These are phyloP conservation scores for Bufotes viridis DNA, from an alignment of 2,797 vertebrate genomes.

Conservation along the genomic window DNA sequence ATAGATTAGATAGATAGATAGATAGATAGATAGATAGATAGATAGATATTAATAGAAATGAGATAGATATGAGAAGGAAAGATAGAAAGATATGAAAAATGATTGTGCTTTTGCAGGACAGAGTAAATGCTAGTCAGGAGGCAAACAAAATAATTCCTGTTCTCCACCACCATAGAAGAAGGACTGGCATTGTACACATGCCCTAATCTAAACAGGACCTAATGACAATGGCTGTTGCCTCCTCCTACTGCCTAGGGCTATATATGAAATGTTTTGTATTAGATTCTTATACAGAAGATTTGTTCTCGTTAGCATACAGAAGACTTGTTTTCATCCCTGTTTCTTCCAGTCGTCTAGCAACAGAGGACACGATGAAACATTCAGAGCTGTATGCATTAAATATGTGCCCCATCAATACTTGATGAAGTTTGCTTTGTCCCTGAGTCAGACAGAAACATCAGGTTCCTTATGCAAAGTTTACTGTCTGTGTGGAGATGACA, in stretches of 20 bases:
- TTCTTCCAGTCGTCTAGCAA: slow-evolving; percentile 42
- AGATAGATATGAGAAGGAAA: too few relatives aligned
- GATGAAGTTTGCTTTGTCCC: slow-evolving; percentile 43
- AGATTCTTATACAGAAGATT: background rate
- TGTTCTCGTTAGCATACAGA: background rate
- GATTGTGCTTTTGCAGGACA: too few relatives aligned
- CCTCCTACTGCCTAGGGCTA: background rate
- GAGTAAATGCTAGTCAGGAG: too few relatives aligned
- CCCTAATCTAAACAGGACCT: background rate
- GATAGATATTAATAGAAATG: too few relatives aligned
- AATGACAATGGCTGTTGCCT: background rate
- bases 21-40: background rate
- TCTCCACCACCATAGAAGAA: too few relatives aligned
- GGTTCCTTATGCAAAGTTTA: slow-evolving; percentile 26
- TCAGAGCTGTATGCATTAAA: slow-evolving; percentile 57
- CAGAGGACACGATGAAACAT: slow-evolving; percentile 40
- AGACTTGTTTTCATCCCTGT: slow-evolving; percentile 51
- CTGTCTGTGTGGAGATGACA: background rate
- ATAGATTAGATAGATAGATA: background rate
- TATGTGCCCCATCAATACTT: slow-evolving; percentile 53
- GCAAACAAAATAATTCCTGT: too few relatives aligned
- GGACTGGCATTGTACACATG: background rate
- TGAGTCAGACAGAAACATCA: slow-evolving; percentile 39
- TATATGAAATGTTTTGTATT: background rate
- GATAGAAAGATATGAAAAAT: too few relatives aligned